Evolutionary conservation across 2,888 invertebrate genomes (phyloP), one percentile per base, ranked within the genome.

Genomic region (Cephus rjabovi): DNA sequence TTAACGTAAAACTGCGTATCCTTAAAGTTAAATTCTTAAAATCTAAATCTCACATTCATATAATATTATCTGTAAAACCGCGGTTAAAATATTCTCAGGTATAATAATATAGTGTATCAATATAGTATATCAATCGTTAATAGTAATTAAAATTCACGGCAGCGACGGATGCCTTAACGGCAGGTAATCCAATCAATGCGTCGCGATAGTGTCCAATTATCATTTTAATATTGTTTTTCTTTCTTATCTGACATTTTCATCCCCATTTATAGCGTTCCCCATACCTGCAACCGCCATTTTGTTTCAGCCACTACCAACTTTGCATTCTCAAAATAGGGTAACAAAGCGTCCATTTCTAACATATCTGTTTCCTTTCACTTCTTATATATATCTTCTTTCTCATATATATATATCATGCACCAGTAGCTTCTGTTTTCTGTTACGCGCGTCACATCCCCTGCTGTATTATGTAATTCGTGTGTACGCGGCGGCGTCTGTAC

Each of bases 51-150:
- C 86, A 89, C 87, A 88, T 89, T 89, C 83, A 89, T 81, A 81
- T 80, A 87, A 87, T 87, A 87, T 86, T 86, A 86, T 87, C 82
- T 89, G 88, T 87, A 90, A 90, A 90, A 89, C 86, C 87, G 87
- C 87, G 86, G 84, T 88, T 89, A 89, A 89, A 90, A 89, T 90
- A 89, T 89, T 84, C 88, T 86, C 86, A 86, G 85, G 86, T 87
- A 85, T 88, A 83, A 83, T 85, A 81, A 81, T 84, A 80, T 80
- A 34, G 75, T 81, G 79, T 82, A 79, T 81, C 81, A 81, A 83
- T 81, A 80, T 83, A 78, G 77, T 78, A 81, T 75, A 75, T 82
- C 85, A 84, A 85, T 87, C 81, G 81, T 82, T 85, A 85, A 85
- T 86, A 83, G 79, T 85, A 87, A 84, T 88, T 88, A 87, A 89